phyloP scores from a whole-genome alignment of 2,113 vertebrate species.

The Delphinus delphis region DNA sequence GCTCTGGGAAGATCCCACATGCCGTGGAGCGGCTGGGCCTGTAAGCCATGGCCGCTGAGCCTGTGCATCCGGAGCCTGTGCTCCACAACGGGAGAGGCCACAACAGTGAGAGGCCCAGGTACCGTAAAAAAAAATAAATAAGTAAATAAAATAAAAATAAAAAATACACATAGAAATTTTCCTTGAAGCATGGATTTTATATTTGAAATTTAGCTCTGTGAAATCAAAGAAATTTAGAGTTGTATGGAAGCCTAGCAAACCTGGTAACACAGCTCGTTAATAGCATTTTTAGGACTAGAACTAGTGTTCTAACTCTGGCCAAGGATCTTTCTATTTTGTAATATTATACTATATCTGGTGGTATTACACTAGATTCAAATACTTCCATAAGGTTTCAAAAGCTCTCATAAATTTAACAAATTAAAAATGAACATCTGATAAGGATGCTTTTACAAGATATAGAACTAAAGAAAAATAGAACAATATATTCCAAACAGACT shows the following conservation, averaged over 20 bases:
- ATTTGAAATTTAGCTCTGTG: neutral
- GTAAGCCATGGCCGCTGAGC: too few relatives aligned
- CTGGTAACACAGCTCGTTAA: neutral
- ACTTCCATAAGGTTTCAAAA: neutral
- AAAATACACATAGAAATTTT: neutral
- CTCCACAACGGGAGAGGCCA: too few relatives aligned
- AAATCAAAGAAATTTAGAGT: neutral
- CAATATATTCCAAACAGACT: neutral
- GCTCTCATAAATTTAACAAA: neutral
- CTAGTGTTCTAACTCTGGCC: neutral
- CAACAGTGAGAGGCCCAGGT: too few relatives aligned
- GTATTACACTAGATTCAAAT: neutral
- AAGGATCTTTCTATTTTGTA: neutral
- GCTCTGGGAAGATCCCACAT: too few relatives aligned
- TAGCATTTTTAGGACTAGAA: neutral
- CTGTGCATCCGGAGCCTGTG: too few relatives aligned
- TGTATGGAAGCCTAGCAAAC: neutral
- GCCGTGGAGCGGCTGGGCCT: too few relatives aligned
- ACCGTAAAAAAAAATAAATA: too few relatives aligned
- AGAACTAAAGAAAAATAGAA: neutral
- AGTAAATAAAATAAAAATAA: too few relatives aligned
- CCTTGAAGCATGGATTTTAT: neutral
- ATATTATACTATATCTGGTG: neutral
- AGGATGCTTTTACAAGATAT: neutral
- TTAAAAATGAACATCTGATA: neutral